Evolutionary conservation across 2,113 vertebrate genomes (phyloP).

Genomic region (Kobus ellipsiprymnus): DNA sequence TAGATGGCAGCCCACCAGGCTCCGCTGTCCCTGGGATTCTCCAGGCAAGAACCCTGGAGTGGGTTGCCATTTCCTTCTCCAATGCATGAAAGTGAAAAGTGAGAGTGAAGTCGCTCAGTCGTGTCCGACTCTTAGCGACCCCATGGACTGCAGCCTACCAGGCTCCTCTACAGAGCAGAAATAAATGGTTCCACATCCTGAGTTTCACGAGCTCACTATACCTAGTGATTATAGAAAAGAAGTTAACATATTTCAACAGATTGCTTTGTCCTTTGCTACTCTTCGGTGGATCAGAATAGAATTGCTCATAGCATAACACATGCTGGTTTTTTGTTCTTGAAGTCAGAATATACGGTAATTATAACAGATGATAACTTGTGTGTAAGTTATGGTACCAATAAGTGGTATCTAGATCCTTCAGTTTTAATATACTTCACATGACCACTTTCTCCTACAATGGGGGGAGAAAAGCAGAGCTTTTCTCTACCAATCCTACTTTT

Average conservation of each 20-base stretch:
- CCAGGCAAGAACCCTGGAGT: too few species aligned
- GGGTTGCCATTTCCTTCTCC: too few species aligned
- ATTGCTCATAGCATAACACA: background rate
- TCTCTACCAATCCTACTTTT: background rate
- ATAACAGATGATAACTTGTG: background rate
- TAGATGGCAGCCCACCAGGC: too few species aligned
- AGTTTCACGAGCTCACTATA: background rate
- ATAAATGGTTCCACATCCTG: background rate
- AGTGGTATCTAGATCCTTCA: background rate
- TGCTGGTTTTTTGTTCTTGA: slow-evolving; percentile 2
- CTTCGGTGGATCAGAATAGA: background rate
- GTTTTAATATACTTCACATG: background rate
- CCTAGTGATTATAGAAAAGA: background rate
- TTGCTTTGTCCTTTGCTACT: background rate
- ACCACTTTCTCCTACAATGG: background rate
- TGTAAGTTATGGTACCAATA: background rate
- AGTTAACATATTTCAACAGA: background rate
- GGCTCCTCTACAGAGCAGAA: background rate
- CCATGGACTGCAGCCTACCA: too few species aligned
- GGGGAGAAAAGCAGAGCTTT: background rate
- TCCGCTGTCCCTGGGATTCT: too few species aligned
- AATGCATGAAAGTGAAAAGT: too few species aligned
- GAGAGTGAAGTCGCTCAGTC: too few species aligned
- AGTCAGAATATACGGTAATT: background rate
- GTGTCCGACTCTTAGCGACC: too few species aligned